Evolutionary conservation across 2,888 invertebrate genomes (phyloP).

Genomic region (Schizotus pectinicornis): DNA sequence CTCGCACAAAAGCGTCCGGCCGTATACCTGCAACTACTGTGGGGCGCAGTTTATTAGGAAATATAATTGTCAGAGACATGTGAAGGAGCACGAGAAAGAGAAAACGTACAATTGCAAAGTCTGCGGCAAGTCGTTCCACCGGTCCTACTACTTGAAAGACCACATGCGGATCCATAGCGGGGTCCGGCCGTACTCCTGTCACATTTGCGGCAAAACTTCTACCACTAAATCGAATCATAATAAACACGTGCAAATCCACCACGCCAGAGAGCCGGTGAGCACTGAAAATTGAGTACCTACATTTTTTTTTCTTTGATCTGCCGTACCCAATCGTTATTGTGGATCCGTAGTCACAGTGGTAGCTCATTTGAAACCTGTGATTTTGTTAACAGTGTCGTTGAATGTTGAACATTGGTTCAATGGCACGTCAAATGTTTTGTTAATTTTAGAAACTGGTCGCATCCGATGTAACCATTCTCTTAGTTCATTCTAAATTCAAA

Average conservation of each 20-base stretch:
- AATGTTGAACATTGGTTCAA: neutral
- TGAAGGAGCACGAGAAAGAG: constrained; percentile 81
- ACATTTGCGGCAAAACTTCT: constrained; percentile 87
- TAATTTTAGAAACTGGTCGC: constrained; percentile 5
- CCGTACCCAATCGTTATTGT: too few species aligned
- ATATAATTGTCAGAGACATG: constrained; percentile 86
- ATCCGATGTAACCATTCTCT: neutral
- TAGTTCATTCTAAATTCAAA: neutral
- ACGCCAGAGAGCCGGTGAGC: constrained; percentile 85
- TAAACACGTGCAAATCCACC: constrained; percentile 88
- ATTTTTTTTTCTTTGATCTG: constrained; percentile 33
- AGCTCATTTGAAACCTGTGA: constrained; percentile 12
- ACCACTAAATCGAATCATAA: constrained; percentile 91
- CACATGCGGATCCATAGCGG: constrained; percentile 88
- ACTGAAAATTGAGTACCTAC: constrained; percentile 70
- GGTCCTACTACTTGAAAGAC: constrained; percentile 86
- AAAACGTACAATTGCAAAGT: constrained; percentile 78
- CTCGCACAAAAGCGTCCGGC: constrained; percentile 81
- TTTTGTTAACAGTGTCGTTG: constrained; percentile 24
- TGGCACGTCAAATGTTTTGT: neutral
- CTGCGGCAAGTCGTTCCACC: constrained; percentile 85
- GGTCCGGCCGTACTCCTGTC: constrained; percentile 79
- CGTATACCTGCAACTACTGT: constrained; percentile 89
- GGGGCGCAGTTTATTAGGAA: constrained; percentile 88
- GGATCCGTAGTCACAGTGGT: neutral